phyloP scores from a whole-genome alignment of 2,797 vertebrate species.

The Nyctalus aviator region DNA sequence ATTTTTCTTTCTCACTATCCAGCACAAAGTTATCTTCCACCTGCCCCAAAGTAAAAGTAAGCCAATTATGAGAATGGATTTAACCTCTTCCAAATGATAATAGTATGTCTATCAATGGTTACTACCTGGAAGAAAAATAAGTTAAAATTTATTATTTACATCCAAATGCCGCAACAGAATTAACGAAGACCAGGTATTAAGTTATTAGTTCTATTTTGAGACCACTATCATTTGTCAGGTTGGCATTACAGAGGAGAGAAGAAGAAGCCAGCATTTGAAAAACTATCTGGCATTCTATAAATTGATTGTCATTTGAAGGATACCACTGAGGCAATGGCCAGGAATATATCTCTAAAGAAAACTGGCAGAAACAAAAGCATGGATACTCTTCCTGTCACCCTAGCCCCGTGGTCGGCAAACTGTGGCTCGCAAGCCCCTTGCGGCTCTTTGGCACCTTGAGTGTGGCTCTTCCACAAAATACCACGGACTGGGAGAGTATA shows the following conservation, averaged over 20 bases:
- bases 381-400: neutral
- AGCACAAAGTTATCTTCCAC: constrained; percentile 97
- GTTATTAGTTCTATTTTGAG: constrained; percentile 50
- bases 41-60: constrained; percentile 83
- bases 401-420: neutral
- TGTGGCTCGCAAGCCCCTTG: too few species aligned
- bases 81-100: constrained; percentile 64
- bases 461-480: too few species aligned
- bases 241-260: constrained; percentile 9
- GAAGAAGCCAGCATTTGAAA: neutral
- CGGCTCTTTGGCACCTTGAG: too few species aligned
- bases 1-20: constrained; percentile 93
- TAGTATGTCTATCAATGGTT: constrained; percentile 43
- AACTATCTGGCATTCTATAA: constrained; percentile 37
- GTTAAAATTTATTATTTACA: constrained; percentile 48
- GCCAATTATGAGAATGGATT: constrained; percentile 50
- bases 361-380: constrained; percentile 52
- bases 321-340: neutral
- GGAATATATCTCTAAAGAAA: constrained; percentile 26
- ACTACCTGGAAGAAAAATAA: constrained; percentile 5
- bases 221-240: constrained; percentile 38
- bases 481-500: too few species aligned
- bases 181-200: constrained; percentile 48
- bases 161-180: constrained; percentile 2
- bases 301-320: constrained; percentile 30